Conservation (phyloP, 2,113 vertebrate genomes). For the Brachyhypopomus occidentalis region DNA sequence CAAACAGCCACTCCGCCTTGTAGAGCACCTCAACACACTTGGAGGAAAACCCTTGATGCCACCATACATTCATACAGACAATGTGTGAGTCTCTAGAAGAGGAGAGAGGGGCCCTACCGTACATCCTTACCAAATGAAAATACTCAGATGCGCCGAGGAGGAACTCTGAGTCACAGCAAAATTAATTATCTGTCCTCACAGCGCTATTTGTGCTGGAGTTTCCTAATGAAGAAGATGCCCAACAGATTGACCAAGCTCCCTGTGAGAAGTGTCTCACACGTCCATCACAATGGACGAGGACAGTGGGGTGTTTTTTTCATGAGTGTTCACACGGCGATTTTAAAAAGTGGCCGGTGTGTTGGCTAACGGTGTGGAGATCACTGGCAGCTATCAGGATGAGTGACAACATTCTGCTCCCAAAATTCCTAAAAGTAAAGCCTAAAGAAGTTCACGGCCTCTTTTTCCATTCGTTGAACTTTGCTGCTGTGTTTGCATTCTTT, state of each 20-base stretch:
- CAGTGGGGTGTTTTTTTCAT: neutral
- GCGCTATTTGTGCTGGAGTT: neutral
- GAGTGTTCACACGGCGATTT: neutral
- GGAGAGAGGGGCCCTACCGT: too few relatives aligned
- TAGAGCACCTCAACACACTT: too few relatives aligned
- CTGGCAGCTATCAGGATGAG: neutral
- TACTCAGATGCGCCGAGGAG: too few relatives aligned
- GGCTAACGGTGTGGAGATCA: constrained; percentile 16
- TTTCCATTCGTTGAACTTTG: constrained; percentile 5
- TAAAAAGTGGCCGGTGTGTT: neutral
- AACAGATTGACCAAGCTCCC: neutral
- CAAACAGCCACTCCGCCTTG: too few relatives aligned
- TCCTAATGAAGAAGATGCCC: neutral
- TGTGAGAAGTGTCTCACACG: neutral
- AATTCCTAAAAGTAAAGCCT: constrained; percentile 8
- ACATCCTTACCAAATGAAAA: too few relatives aligned
- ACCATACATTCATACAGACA: too few relatives aligned
- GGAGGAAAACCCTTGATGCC: too few relatives aligned
- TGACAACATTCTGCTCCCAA: neutral
- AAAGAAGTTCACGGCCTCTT: neutral
- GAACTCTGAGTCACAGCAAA: too few relatives aligned
- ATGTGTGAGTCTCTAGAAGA: too few relatives aligned
- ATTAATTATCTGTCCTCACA: too few relatives aligned
- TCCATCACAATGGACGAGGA: neutral
- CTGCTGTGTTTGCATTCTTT: neutral